phyloP scores from a whole-genome alignment of 2,888 invertebrate species.

The Tricholauxania praeusta region DNA sequence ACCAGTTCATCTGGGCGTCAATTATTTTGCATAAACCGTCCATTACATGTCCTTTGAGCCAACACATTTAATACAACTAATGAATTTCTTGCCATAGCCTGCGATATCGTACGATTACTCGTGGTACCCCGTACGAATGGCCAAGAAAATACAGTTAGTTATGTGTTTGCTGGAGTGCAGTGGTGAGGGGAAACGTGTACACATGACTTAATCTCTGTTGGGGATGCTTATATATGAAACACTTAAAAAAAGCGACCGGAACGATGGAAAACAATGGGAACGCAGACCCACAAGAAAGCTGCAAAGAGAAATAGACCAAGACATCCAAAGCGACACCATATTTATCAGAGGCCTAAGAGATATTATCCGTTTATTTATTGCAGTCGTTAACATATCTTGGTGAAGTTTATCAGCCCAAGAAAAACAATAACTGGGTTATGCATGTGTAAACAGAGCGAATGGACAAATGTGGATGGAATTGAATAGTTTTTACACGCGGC shows the following conservation, averaged over 20 bases:
- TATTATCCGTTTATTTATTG: constrained; percentile 66
- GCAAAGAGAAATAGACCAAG: constrained; percentile 31
- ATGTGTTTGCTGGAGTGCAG: no score
- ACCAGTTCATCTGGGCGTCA: constrained; percentile 67
- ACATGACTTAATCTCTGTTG: constrained; percentile 63
- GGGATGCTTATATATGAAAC: constrained; percentile 53
- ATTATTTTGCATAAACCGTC: constrained; percentile 63
- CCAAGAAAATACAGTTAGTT: constrained; percentile 23
- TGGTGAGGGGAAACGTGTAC: constrained; percentile 58
- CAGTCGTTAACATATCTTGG: constrained; percentile 66
- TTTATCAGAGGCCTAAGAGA: constrained; percentile 54
- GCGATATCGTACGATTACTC: neutral
- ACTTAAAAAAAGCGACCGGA: constrained; percentile 23
- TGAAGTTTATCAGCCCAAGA: constrained; percentile 53
- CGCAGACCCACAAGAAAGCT: neutral
- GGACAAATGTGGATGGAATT: constrained; percentile 46
- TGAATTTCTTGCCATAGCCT: constrained; percentile 54
- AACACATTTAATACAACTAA: constrained; percentile 59
- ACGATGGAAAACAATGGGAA: neutral
- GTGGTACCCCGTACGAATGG: constrained; percentile 43
- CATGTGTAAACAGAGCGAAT: constrained; percentile 20
- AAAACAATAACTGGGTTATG: constrained; percentile 33
- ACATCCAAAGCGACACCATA: constrained; percentile 35
- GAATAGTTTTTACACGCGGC: constrained; percentile 63
- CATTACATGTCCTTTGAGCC: constrained; percentile 37